These are phyloP conservation scores for Frankliniella fusca DNA, from an alignment of 2,888 invertebrate species.

Conservation along the genomic window DNA sequence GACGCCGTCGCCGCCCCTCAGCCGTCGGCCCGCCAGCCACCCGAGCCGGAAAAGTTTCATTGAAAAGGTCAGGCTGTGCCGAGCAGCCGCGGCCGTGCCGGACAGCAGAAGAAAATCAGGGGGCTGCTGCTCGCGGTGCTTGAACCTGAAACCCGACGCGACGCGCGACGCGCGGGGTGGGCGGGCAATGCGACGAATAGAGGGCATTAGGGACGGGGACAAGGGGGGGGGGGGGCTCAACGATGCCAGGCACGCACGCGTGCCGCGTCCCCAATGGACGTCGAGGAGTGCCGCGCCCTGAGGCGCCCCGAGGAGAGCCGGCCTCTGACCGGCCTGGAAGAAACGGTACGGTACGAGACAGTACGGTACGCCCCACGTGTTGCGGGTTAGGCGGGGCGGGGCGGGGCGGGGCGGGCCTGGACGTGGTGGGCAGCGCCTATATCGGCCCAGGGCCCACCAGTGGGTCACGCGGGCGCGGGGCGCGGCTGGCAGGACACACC, in stretches of 20 bases:
- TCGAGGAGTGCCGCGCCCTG: neutral
- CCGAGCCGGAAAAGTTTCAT: too few relatives aligned
- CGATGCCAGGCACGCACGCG: conserved; percentile 1
- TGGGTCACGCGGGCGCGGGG: neutral
- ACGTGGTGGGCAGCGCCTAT: neutral
- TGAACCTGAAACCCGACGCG: neutral
- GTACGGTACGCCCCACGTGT: neutral
- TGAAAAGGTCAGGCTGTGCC: neutral
- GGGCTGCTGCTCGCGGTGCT: neutral
- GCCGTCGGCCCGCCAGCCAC: too few relatives aligned
- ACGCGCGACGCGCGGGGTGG: neutral
- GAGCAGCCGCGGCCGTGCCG: neutral
- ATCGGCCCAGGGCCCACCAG: neutral
- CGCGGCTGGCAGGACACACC: too few relatives aligned
- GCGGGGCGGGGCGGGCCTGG: neutral
- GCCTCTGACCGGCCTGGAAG: neutral
- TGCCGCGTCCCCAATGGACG: neutral
- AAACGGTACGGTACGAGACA: neutral
- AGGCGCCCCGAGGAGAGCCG: neutral
- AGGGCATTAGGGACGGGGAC: neutral
- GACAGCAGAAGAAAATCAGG: neutral
- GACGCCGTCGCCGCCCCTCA: too few relatives aligned
- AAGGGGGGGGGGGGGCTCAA: neutral
- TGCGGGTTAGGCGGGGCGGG: neutral
- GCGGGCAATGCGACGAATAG: neutral